Conservation (phyloP, 2,113 vertebrate genomes). For the Monopterus albus region DNA sequence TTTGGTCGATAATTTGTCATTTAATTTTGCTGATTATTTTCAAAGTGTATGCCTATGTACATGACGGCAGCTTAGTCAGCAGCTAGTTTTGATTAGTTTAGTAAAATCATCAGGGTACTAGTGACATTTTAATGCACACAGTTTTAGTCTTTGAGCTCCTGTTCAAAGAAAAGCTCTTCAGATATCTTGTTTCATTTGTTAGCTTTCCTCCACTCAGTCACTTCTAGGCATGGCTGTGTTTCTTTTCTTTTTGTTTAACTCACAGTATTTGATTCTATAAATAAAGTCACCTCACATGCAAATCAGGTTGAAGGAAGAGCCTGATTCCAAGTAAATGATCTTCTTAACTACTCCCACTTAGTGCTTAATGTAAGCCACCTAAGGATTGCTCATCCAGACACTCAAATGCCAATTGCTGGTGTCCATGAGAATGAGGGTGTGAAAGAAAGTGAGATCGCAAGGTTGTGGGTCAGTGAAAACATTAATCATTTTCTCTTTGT, state of each 20-base stretch:
- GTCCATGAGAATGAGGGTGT: constrained; percentile 36
- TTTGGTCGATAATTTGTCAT: no score
- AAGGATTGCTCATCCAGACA: constrained; percentile 37
- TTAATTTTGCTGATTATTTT: no score
- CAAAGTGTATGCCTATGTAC: no score
- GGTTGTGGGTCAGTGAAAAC: constrained; percentile 46
- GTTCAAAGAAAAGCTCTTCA: constrained; percentile 4
- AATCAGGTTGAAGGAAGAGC: constrained; percentile 45
- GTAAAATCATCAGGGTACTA: neutral
- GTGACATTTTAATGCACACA: constrained; percentile 4
- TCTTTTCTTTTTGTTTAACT: constrained; percentile 38
- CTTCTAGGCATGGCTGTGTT: constrained; percentile 18
- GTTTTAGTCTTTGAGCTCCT: constrained; percentile 11
- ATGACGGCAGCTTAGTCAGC: no score
- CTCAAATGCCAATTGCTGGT: constrained; percentile 39
- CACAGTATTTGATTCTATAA: constrained; percentile 31
- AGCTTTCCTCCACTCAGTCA: constrained; percentile 28
- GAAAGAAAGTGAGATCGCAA: constrained; percentile 33
- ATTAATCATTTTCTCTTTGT: constrained; percentile 43
- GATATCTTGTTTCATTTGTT: constrained; percentile 20
- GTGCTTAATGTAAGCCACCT: constrained; percentile 74
- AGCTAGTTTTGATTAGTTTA: no score
- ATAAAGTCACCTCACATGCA: constrained; percentile 49
- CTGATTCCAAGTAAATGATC: constrained; percentile 68
- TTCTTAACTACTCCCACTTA: constrained; percentile 74